These are phyloP conservation scores for Nematostella vectensis DNA, from an alignment of 92 coral and sea anemone genomes.

Conservation along the genomic window DNA sequence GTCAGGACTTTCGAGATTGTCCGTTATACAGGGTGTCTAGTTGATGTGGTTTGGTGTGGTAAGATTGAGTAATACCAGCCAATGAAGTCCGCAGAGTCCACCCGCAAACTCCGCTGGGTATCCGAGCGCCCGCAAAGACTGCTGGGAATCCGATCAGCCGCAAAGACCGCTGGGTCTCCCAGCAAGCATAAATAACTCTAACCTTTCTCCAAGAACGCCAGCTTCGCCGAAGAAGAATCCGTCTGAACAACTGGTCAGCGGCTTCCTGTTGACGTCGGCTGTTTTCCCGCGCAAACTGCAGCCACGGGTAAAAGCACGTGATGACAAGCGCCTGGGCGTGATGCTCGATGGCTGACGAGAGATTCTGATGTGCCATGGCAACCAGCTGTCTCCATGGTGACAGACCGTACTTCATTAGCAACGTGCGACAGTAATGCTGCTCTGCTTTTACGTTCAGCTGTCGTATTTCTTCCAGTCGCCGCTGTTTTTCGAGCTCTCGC, in stretches of 20 bases:
- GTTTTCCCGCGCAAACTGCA: constrained; percentile 42
- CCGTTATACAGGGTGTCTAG: no score
- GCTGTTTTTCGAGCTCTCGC: constrained; percentile 92
- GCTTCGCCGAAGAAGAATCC: constrained; percentile 51
- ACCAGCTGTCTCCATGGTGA: constrained; percentile 90
- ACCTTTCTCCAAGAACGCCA: constrained; percentile 97
- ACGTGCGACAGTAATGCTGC: constrained; percentile 50
- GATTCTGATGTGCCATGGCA: constrained; percentile 45
- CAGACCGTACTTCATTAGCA: constrained; percentile 73
- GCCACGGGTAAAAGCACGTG: constrained; percentile 77
- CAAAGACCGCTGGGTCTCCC: not conserved
- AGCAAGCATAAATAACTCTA: not conserved
- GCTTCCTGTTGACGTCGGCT: constrained; percentile 53
- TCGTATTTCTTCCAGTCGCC: constrained; percentile 58
- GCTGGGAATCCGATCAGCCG: no score
- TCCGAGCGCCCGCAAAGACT: no score
- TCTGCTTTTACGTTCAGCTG: constrained; percentile 55
- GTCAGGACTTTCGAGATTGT: no score
- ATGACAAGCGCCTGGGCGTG: constrained; percentile 35
- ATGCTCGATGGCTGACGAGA: constrained; percentile 49
- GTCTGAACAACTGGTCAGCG: constrained; percentile 52
- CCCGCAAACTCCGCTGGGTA: no score
- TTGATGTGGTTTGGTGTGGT: no score
- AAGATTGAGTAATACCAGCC: no score
- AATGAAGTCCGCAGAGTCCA: no score